Evolutionary conservation across 2,113 vertebrate species (phyloP).

Genomic region (Protomyctophum bolini): DNA sequence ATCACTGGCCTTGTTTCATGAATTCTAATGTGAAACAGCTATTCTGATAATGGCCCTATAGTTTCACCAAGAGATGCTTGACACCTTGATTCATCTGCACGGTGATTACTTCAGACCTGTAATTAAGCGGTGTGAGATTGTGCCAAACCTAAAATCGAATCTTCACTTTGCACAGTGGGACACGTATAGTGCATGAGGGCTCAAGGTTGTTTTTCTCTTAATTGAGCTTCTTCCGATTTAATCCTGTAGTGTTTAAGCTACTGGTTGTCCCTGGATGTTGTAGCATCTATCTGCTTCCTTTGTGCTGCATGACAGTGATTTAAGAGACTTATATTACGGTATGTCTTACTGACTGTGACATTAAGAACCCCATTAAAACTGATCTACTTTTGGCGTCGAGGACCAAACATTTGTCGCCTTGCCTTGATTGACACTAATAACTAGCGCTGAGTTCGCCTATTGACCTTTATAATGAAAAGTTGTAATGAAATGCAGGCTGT

Average conservation of each 20-base stretch:
- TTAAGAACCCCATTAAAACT: slow-evolving; percentile 31
- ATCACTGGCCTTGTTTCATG: slow-evolving; percentile 46
- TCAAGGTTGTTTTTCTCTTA: too few relatives aligned
- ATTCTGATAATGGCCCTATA: slow-evolving; percentile 26
- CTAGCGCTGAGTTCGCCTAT: slow-evolving; percentile 1
- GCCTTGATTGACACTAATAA: slow-evolving; percentile 12
- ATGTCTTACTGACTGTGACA: slow-evolving; percentile 18
- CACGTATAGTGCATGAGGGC: too few relatives aligned
- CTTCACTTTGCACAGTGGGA: too few relatives aligned
- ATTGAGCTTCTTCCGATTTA: too few relatives aligned
- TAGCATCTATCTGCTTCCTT: neutral
- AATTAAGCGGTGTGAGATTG: too few relatives aligned
- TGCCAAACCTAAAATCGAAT: too few relatives aligned
- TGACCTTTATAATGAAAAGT: slow-evolving; percentile 1
- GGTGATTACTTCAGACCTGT: too few relatives aligned
- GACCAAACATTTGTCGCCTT: slow-evolving; percentile 11
- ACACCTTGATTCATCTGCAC: slow-evolving; percentile 21
- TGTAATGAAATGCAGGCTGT: neutral
- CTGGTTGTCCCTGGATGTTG: slow-evolving; percentile 5
- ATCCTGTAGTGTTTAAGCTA: neutral
- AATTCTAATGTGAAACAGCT: slow-evolving; percentile 11
- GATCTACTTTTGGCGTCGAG: slow-evolving; percentile 18
- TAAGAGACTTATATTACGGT: neutral
- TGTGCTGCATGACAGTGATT: slow-evolving; percentile 33
- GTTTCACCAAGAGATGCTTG: slow-evolving; percentile 6